Percentiles rank a stretch among this genome's conserved stretches.
These are phyloP conservation scores for Esox lucius DNA, from an alignment of 2,797 vertebrate genomes.

Conservation along the genomic window DNA sequence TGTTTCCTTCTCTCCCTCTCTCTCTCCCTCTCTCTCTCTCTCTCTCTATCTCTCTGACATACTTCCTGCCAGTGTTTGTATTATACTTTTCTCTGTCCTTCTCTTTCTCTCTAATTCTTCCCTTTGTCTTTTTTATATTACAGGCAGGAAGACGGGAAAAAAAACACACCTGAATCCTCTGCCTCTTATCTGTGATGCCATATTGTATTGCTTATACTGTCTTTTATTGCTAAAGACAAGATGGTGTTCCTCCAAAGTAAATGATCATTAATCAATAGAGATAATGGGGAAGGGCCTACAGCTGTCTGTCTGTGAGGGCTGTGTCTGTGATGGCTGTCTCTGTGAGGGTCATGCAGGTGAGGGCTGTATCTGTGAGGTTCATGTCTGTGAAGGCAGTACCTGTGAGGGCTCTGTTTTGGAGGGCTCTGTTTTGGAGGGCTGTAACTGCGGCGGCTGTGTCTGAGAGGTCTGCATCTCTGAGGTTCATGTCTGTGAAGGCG, in stretches of 20 bases:
- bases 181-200: slow-evolving; percentile 4
- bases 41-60: background rate
- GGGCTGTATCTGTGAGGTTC: slow-evolving; percentile 16
- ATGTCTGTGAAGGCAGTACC: too few relatives aligned
- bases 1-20: slow-evolving; percentile 27
- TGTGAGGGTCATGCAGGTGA: background rate
- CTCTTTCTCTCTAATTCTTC: background rate
- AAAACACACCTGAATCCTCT: slow-evolving; percentile 1
- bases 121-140: background rate
- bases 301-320: slow-evolving; percentile 23
- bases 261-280: slow-evolving; percentile 71
- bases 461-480: slow-evolving; percentile 15
- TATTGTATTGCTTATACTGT: slow-evolving; percentile 10
- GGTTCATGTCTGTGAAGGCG: too few relatives aligned
- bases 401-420: too few relatives aligned
- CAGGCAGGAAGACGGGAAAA: background rate
- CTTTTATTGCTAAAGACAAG: slow-evolving; percentile 43
- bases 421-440: too few relatives aligned
- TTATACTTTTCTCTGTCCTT: background rate
- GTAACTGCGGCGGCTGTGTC: too few relatives aligned
- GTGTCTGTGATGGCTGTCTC: slow-evolving; percentile 22
- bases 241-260: slow-evolving; percentile 54
- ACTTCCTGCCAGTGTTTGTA: too few relatives aligned
- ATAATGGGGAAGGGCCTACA: slow-evolving; percentile 55
- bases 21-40: slow-evolving; percentile 28